Evolutionary conservation across 2,113 vertebrate genomes (phyloP).

Genomic region (Paramisgurnus dabryanus): DNA sequence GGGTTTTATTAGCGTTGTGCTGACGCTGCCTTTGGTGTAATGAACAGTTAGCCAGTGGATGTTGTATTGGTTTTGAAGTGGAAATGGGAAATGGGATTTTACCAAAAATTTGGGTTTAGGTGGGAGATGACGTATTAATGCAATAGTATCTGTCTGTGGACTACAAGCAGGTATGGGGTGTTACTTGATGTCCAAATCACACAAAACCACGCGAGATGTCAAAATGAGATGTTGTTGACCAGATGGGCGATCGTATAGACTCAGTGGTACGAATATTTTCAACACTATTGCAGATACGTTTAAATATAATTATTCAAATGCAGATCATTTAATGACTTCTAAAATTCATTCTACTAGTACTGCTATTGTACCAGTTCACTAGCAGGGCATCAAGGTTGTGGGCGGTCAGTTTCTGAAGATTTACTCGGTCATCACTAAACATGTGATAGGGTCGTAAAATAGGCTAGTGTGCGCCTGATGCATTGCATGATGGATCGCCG

Average conservation of each 20-base stretch:
- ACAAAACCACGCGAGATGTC: no score
- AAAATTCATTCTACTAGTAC: no score
- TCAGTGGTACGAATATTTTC: no score
- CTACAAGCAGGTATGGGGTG: no score
- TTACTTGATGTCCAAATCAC: no score
- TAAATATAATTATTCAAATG: no score
- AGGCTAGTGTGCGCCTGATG: constrained; percentile 5
- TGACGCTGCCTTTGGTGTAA: background rate
- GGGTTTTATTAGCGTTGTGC: constrained; percentile 17
- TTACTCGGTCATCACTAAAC: constrained; percentile 2
- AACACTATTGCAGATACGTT: no score
- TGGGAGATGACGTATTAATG: no score
- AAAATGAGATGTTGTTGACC: no score
- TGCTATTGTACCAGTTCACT: background rate
- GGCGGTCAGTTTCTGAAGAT: background rate
- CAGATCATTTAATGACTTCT: no score
- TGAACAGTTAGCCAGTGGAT: background rate
- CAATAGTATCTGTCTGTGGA: no score
- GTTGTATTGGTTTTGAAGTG: background rate
- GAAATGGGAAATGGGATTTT: background rate
- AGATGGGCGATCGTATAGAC: no score
- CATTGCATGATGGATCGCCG: constrained; percentile 51
- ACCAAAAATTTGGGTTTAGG: background rate
- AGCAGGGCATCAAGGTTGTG: background rate
- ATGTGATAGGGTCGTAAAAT: constrained; percentile 16